Evolutionary conservation across 2,797 vertebrate species (phyloP), one percentile per base, ranked within the genome.

Genomic region (Molossus molossus): DNA sequence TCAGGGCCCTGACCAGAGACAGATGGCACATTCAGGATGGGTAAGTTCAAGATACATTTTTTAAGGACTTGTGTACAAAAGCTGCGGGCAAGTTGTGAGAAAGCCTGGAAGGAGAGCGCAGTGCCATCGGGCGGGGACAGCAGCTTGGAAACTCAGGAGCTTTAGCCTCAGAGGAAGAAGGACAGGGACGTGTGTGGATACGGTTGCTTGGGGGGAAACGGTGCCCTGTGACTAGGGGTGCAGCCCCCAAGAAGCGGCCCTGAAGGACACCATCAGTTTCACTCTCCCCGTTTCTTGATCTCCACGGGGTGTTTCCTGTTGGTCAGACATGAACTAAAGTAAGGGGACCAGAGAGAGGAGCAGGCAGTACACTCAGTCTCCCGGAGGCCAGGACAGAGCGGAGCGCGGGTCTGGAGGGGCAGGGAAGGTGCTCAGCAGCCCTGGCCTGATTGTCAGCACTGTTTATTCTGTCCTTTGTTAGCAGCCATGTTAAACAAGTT

Each of bases 371-470:
- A 65, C 4, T 1, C 2, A 40, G 50, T 75, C 27, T 88, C 58
- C 17, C 21, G 9, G 13, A 53, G 45, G 6, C 13, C 15, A 20
- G 40, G 57, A 14, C 15, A 53, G 29, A 29, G n/a, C 8, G 11
- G 23, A 53, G 1, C 23, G 11, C 1, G 53, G 23, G 27, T 17
- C 33, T 48, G 25, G 5, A 72, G 33, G 29, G 17, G 10, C 29
- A 57, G 4, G 33, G 12, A n/a, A 27, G 4, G 55, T 29, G 2
- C 10, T 12, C 3, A 0, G 14, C 27, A n/a, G 2, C 6, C 14
- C 6, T 40, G 4, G 4, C 25, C 5, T 29, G 55, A 13, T 53
- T 90, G 27, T 25, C 60, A 58, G 17, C 72, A 6, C 6, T 40
- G 25, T 50, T 70, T 27, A 17, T 27, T 58, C 48, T 29, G 13